Base-by-base conservation (phyloP, 2,113 vertebrate genomes). In the Paralichthys olivaceus region DNA sequence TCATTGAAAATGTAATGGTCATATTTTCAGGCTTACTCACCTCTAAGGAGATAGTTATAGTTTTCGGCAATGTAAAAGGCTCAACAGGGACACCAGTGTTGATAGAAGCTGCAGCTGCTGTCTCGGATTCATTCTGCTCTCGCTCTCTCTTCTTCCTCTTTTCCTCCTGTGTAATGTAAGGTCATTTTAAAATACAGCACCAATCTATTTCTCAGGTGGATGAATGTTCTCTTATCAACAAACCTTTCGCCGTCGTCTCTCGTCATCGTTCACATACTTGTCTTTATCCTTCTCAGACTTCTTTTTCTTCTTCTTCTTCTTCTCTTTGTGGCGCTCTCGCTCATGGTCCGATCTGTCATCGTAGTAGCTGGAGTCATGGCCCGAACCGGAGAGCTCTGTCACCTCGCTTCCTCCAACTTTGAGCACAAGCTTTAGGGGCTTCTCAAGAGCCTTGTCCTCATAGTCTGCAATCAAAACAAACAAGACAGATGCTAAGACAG, bases 301-400 rank as follows among this genome's bases (percentile, higher is more conserved):
- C 22, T 99, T 99, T 73, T 99, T 99, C 77, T 99, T 99, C 13
- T 99, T 99, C 71, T 99, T 99, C 83, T 98, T 99, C 56, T 98
- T 99, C 17, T 99, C 97, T 83, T 95, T 96, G 88, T 99, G 97
- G 0, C 97, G 93, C 69, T 98, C 97, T 34, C 96, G 94, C 75
- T 99, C 98, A 0, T 97, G 97, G 90, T 99, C 98, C 5, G 97
- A 99, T 66, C 97, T 90, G 74, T 99, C 97, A 14, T 99, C 97
- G 0, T 98, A 98, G 90, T 97, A 98, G 77, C 97, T 98, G 57
- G 98, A 99, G 90, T 99, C 97, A 20, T 98, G 97, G 25, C 98
- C 97, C 0, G 98, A 99, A 4, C 97, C 97, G 0, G 98, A 98
- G 5, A 97, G 96, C 59, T 99, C 97, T 0, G 98, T 98, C 80